These are phyloP conservation scores for Sarcophaga peregrina DNA, from an alignment of 1,140 invertebrate genomes.

Conservation along the genomic window DNA sequence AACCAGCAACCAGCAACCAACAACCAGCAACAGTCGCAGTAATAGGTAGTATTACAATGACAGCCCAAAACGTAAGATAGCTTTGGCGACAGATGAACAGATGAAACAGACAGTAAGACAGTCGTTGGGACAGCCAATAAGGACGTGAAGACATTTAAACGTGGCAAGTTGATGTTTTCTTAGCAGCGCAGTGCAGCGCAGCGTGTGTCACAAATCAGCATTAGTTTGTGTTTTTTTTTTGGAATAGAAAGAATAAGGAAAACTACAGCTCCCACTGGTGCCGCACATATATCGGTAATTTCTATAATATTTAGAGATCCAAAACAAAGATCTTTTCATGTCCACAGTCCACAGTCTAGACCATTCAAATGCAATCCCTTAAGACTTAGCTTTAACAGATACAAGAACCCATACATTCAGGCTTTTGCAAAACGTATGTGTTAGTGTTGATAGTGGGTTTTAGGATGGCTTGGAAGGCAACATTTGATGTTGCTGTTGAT, in stretches of 20 bases:
- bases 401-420: background rate
- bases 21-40: slow-evolving; percentile 38
- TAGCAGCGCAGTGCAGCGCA: background rate
- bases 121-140: background rate
- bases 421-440: background rate
- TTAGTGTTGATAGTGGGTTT: background rate
- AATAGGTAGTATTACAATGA: too few relatives aligned
- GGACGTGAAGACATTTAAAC: background rate
- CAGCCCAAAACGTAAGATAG: background rate
- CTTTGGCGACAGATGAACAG: background rate
- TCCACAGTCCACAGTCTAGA: background rate
- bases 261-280: slow-evolving; percentile 42
- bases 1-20: slow-evolving; percentile 34
- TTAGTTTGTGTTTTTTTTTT: background rate
- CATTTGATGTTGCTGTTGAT: background rate
- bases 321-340: background rate
- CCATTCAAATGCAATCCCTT: background rate
- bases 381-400: background rate
- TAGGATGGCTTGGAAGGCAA: background rate
- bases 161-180: slow-evolving; percentile 1
- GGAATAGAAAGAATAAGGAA: background rate
- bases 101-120: background rate
- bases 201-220: slow-evolving; percentile 6
- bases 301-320: background rate
- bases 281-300: background rate